A percentile compares a stretch with the other conserved stretches of the same genome.
Conservation (phyloP, 2,888 invertebrate species). For the Campoletis raptor region DNA sequence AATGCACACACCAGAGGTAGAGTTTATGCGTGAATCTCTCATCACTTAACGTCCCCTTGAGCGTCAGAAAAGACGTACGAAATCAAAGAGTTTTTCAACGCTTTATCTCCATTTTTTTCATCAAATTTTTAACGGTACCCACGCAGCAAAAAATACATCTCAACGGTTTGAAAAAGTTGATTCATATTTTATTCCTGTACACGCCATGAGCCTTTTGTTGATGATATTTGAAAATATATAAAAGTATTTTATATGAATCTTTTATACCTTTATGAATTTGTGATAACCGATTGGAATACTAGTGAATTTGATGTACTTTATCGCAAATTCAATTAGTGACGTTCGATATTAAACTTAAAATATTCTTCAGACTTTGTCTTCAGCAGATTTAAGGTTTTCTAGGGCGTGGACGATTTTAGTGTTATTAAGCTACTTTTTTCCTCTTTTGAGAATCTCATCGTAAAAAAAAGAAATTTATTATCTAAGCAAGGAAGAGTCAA, state of each 20-base stretch:
- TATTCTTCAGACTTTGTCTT: not conserved
- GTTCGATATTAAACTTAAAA: not conserved
- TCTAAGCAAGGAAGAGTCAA: constrained; percentile 27
- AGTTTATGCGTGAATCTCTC: constrained; percentile 51
- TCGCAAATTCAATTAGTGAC: not conserved
- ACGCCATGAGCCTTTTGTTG: not conserved
- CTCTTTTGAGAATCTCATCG: constrained; percentile 13
- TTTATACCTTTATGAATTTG: not conserved
- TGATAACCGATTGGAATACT: not conserved
- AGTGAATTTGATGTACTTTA: not conserved
- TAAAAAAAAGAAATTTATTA: constrained; percentile 37
- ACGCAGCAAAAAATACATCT: not conserved
- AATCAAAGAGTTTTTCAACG: constrained; percentile 66
- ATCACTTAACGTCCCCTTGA: constrained; percentile 19
- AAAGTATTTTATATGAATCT: not conserved
- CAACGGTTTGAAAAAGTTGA: not conserved
- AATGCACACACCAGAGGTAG: constrained; percentile 67
- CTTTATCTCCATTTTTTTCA: constrained; percentile 30
- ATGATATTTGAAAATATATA: not conserved
- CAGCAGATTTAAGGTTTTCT: not conserved
- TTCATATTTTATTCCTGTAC: not conserved
- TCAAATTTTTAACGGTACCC: constrained; percentile 15
- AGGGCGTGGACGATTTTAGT: not conserved
- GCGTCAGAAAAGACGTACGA: constrained; percentile 50
- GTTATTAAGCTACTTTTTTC: not conserved